A percentile compares a stretch with the other conserved stretches of the same genome.
Evolutionary conservation across 2,888 invertebrate species (phyloP).

Genomic region (Dicycla oo): DNA sequence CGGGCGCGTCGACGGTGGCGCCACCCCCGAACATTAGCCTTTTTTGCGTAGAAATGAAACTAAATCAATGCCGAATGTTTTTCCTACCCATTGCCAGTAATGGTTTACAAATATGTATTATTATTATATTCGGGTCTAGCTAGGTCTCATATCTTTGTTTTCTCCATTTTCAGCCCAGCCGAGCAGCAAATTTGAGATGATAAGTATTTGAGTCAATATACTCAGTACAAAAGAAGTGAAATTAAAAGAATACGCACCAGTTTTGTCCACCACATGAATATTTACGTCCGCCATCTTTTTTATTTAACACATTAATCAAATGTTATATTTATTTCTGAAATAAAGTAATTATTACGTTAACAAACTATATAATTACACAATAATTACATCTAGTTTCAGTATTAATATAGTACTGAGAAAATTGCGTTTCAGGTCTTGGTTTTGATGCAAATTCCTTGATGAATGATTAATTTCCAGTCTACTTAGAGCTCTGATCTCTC

Average conservation of each 20-base stretch:
- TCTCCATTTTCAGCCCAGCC: no score
- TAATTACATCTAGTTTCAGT: slow-evolving; percentile 25
- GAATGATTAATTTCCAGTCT: slow-evolving; percentile 48
- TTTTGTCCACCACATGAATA: slow-evolving; percentile 18
- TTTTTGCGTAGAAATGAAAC: no score
- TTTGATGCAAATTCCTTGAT: slow-evolving; percentile 40
- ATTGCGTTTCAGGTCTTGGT: slow-evolving; percentile 27
- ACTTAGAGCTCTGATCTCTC: slow-evolving; percentile 40
- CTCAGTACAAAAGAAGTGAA: background rate
- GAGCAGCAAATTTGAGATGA: no score
- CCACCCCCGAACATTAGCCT: no score
- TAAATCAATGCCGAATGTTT: no score
- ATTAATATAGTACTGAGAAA: slow-evolving; percentile 35
- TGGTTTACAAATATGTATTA: no score
- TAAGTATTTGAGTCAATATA: background rate
- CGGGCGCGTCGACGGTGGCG: no score
- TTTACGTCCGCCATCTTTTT: slow-evolving; percentile 35
- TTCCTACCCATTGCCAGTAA: no score
- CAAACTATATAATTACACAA: slow-evolving; percentile 11
- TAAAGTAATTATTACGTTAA: background rate
- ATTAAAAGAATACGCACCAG: slow-evolving; percentile 24
- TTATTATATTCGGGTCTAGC: no score
- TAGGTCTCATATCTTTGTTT: no score
- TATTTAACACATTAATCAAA: background rate
- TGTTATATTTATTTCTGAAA: background rate